Conservation (phyloP, 2,888 invertebrate genomes). For the Melieria omissa region DNA sequence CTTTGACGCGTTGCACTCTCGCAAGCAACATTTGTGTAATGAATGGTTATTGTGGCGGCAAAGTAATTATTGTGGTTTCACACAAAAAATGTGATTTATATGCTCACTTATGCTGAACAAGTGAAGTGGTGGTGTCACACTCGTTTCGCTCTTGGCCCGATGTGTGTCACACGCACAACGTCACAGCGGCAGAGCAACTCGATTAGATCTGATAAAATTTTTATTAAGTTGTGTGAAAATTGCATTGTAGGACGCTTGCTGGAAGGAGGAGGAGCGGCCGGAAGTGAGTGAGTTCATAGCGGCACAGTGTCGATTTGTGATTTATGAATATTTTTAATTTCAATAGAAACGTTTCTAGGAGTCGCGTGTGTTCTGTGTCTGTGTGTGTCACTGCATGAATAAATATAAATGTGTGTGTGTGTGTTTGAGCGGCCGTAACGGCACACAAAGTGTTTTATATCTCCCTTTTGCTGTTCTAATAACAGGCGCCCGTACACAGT, state of each 20-base stretch:
- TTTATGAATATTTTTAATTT: slow-evolving; percentile 5
- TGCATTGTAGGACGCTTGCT: too few species aligned
- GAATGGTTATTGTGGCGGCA: too few species aligned
- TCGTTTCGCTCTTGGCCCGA: not conserved
- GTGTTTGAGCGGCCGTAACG: not conserved
- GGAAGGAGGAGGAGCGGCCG: too few species aligned
- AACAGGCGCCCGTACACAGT: too few species aligned
- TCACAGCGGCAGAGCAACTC: slow-evolving; percentile 15
- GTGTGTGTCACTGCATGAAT: not conserved
- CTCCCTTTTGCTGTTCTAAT: too few species aligned
- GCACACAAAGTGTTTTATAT: too few species aligned
- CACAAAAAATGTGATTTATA: slow-evolving; percentile 14
- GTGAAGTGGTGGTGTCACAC: not conserved
- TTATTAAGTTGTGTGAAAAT: slow-evolving; percentile 1
- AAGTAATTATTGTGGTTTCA: too few species aligned
- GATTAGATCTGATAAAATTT: slow-evolving; percentile 32
- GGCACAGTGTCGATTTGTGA: not conserved
- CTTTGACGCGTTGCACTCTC: too few species aligned
- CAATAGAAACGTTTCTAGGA: not conserved
- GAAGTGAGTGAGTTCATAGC: too few species aligned
- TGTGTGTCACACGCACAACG: slow-evolving; percentile 14
- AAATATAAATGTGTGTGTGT: slow-evolving; percentile 6
- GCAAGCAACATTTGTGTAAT: too few species aligned
- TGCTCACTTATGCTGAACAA: slow-evolving; percentile 2
- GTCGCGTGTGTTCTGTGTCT: not conserved